Evolutionary conservation across 1,140 invertebrate genomes (phyloP), one percentile per base, ranked within the genome.

Genomic region (Drosophila lacertosa): DNA sequence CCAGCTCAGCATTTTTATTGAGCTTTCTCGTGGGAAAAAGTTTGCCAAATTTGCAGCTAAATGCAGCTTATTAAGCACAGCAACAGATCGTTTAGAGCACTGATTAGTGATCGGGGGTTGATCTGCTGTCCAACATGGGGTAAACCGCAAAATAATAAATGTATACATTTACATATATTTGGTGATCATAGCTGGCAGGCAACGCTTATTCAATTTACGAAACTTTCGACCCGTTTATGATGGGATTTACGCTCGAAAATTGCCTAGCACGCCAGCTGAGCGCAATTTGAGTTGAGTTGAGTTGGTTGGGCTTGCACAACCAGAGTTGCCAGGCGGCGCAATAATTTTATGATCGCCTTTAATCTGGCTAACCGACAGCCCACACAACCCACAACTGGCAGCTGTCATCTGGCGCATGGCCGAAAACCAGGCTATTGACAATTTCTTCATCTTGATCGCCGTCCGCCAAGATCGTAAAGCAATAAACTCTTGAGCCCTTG

Each of bases 401-500:
- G 83, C 77, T 89, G 83, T 53, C 75, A 84, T 75, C 74, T 83
- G 79, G 51, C 78, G 68, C 54, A 67, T 63, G 71, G 22, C 67
- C 62, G 63, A 63, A 48, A 51, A 45, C 37, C 64, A 26, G 70
- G 58, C 47, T 69, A 81, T 82, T 82, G 78, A 77, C 74, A 82
- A 77, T 66, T 81, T 72, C 64, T 7, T 4, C 51, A 64, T 50
- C 39, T 24, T 20, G 65, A 74, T 69, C 75, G 68, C 80, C 75
- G 68, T 75, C 71, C 55, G 58, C 71, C 80, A 84, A 84, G 71
- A 83, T 84, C 74, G 80, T 83, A 84, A 83, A 83, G 62, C 68
- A 78, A 84, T 84, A 83, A 83, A 83, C 75, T 68, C 32, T 20
- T 26, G 33, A 66, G 37, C 40, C 37, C 42, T 15, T 37, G 32